Conservation (phyloP, 2,888 invertebrate species). For the Craniophora ligustri region DNA sequence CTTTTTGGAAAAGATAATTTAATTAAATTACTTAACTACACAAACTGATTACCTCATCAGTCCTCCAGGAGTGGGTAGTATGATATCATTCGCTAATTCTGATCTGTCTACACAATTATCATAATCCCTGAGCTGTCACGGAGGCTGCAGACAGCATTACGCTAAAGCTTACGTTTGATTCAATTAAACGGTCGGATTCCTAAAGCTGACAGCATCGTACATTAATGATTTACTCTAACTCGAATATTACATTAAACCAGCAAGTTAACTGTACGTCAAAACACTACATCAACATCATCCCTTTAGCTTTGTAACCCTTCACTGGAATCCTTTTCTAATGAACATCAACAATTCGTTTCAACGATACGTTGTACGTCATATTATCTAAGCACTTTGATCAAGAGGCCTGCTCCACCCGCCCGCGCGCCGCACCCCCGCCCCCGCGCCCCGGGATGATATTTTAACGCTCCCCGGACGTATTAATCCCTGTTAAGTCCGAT, state of each 20-base stretch:
- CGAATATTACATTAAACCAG: constrained; percentile 17
- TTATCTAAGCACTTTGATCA: constrained; percentile 47
- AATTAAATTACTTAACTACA: too few species aligned
- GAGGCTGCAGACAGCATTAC: constrained; percentile 15
- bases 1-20: too few species aligned
- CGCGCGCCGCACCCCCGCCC: background rate
- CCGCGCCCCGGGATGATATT: constrained; percentile 64
- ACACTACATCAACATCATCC: constrained; percentile 20
- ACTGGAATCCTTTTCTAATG: constrained; percentile 21
- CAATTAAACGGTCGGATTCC: constrained; percentile 20
- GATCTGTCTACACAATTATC: constrained; percentile 29
- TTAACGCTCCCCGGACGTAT: constrained; percentile 72
- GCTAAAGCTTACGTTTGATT: constrained; percentile 32
- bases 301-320: constrained; percentile 12
- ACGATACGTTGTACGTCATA: constrained; percentile 15
- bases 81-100: constrained; percentile 7
- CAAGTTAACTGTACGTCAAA: constrained; percentile 23
- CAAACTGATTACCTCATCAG: too few species aligned
- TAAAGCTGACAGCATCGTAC: constrained; percentile 4
- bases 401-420: background rate
- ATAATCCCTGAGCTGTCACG: constrained; percentile 23
- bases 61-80: background rate
- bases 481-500: constrained; percentile 81
- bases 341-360: constrained; percentile 17
- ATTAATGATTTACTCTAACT: constrained; percentile 13